Evolutionary conservation across 2,113 vertebrate genomes (phyloP), one percentile per base, ranked within the genome.

Genomic region (Lanius ludovicianus): DNA sequence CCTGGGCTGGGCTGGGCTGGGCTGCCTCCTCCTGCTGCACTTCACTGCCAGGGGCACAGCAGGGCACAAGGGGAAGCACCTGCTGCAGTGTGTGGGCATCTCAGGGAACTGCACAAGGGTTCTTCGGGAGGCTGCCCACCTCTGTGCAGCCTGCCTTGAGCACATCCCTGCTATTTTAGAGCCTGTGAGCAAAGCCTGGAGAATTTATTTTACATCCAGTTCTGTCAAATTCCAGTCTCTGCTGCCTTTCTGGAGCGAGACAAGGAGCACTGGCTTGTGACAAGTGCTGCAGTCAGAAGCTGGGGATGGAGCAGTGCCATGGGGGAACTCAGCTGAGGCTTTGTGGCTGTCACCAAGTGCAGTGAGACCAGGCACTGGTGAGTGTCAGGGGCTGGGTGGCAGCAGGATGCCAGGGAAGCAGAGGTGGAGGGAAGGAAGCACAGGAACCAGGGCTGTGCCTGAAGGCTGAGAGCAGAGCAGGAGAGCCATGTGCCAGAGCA

Each of bases 391-490:
- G 39, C 60, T 78, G 3, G 7, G 71, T 0, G 9, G 71, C 68
- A 80, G 71, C 68, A 53, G 33, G 31, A 33, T 1, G 1, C 59
- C 13, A 62, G 85, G 70, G 33, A 65, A 90, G 90, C 59, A 88
- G 73, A 93, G 68, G 62, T 15, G 50, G 44, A 90, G 75, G 78
- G 80, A 64, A 86, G 70, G 81, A 78, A 89, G 91, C 89, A 49
- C 91, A 89, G 93, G 52, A 91, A 67, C 16, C 85, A 76, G 92
- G 67, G 87, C 92, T 96, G 87, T 91, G 94, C 87, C 64, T 44
- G 50, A 75, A 71, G 65, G 71, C 50, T 23, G 55, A 82, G 90
- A 95, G 95, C 92, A 92, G 93, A 96, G 87, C 90, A 75, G 84
- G 46, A 94, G 81, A 96, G 93, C 79, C 59, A 2, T 28, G 63